Evolutionary conservation across 2,888 invertebrate species (phyloP).

Genomic region (Leucophora obtusa): DNA sequence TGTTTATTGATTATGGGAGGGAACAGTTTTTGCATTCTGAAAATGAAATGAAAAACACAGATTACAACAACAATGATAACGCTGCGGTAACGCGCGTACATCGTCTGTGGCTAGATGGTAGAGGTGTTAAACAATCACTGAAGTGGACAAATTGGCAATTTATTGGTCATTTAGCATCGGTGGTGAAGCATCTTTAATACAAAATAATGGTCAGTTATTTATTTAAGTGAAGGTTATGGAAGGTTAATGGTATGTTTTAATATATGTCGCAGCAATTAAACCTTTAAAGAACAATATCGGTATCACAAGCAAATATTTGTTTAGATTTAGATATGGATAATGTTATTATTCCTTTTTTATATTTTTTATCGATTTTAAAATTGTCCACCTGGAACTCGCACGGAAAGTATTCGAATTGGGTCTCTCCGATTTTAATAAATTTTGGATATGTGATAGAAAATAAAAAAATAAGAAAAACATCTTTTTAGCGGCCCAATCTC

Average conservation of each 20-base stretch:
- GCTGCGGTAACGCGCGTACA: constrained; percentile 2
- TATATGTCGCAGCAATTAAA: neutral
- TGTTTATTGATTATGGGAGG: constrained; percentile 11
- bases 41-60: constrained; percentile 10
- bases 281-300: too few relatives aligned
- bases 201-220: neutral
- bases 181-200: neutral
- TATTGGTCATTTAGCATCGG: constrained; percentile 32
- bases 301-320: too few relatives aligned
- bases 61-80: neutral
- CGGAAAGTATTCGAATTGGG: too few relatives aligned
- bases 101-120: neutral
- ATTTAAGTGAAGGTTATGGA: neutral
- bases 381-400: too few relatives aligned
- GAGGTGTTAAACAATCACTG: constrained; percentile 25
- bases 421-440: too few relatives aligned
- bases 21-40: constrained; percentile 17
- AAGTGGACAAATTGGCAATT: constrained; percentile 48
- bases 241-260: neutral
- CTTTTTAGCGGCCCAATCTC: too few relatives aligned
- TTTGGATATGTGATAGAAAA: too few relatives aligned
- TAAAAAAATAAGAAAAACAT: too few relatives aligned
- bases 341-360: too few relatives aligned
- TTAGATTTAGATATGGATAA: too few relatives aligned
- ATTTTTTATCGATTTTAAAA: too few relatives aligned